Evolutionary conservation across 2,888 invertebrate genomes (phyloP).

Genomic region (Drosophila melanocephala): DNA sequence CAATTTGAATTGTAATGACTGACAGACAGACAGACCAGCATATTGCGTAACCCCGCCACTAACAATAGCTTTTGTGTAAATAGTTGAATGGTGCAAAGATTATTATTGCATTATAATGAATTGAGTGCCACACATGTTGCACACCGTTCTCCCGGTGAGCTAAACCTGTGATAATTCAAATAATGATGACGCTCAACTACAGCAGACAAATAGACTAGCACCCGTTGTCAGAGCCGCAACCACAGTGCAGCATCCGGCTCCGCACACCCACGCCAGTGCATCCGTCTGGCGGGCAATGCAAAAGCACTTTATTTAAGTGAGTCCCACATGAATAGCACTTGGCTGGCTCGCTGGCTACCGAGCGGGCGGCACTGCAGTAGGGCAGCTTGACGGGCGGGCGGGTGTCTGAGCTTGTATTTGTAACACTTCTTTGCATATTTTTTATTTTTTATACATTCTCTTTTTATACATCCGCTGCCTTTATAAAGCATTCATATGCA

Average conservation of each 20-base stretch:
- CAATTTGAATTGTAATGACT: slow-evolving; percentile 47
- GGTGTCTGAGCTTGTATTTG: slow-evolving; percentile 70
- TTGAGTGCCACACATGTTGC: slow-evolving; percentile 55
- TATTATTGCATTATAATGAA: slow-evolving; percentile 47
- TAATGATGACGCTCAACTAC: slow-evolving; percentile 57
- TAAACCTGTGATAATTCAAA: slow-evolving; percentile 76
- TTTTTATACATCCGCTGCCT: slow-evolving; percentile 60
- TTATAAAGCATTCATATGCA: slow-evolving; percentile 51
- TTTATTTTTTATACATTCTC: slow-evolving; percentile 1
- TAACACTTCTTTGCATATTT: slow-evolving; percentile 75
- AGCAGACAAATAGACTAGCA: slow-evolving; percentile 29
- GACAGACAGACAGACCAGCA: slow-evolving; percentile 6
- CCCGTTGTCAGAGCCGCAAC: slow-evolving; percentile 38
- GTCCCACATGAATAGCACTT: slow-evolving; percentile 81
- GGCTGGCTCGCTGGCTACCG: slow-evolving; percentile 49
- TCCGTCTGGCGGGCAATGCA: slow-evolving; percentile 72
- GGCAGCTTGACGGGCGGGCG: slow-evolving; percentile 19
- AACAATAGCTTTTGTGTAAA: slow-evolving; percentile 48
- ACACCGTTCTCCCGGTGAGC: slow-evolving; percentile 8
- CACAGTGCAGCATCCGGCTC: slow-evolving; percentile 63
- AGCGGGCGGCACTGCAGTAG: background rate
- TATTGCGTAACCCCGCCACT: slow-evolving; percentile 29
- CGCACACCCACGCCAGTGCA: slow-evolving; percentile 31
- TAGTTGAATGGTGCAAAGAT: slow-evolving; percentile 54
- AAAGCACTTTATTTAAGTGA: slow-evolving; percentile 81